Conservation (phyloP, 2,888 invertebrate species). For the Druceiella hillmani region DNA sequence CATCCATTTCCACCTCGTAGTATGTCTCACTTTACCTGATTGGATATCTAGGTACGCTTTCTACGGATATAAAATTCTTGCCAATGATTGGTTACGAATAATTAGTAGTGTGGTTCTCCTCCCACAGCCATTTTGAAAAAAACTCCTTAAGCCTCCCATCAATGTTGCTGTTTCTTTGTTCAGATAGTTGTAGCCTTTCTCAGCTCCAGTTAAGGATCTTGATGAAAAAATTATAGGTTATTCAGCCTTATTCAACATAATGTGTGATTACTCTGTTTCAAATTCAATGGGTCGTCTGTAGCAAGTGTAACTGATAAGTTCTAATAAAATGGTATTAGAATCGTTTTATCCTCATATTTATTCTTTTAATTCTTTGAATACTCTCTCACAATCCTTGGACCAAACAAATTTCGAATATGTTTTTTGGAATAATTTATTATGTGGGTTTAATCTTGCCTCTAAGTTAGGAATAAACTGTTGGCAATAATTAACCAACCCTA, state of each 20-base stretch:
- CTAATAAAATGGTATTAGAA: slow-evolving; percentile 25
- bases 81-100: slow-evolving; percentile 31
- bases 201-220: slow-evolving; percentile 27
- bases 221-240: slow-evolving; percentile 31
- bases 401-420: slow-evolving; percentile 9
- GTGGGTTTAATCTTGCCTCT: too few species aligned
- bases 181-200: slow-evolving; percentile 31
- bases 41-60: slow-evolving; percentile 16
- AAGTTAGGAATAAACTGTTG: too few species aligned
- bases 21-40: slow-evolving; percentile 7
- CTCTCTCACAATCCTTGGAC: slow-evolving; percentile 15
- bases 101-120: slow-evolving; percentile 30
- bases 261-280: slow-evolving; percentile 29
- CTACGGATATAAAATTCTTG: slow-evolving; percentile 28
- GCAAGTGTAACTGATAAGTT: slow-evolving; percentile 25
- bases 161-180: slow-evolving; percentile 31
- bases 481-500: slow-evolving; percentile 23
- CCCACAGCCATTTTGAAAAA: slow-evolving; percentile 30
- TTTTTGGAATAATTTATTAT: too few species aligned
- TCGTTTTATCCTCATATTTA: slow-evolving; percentile 21
- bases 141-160: slow-evolving; percentile 29
- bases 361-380: slow-evolving; percentile 19
- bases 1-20: too few species aligned
- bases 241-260: slow-evolving; percentile 27
- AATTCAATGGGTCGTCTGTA: slow-evolving; percentile 30